Evolutionary conservation across 23 tunicate genomes (phyloP), one percentile per base, ranked within the genome.

Genomic region (Diplosoma virens): DNA sequence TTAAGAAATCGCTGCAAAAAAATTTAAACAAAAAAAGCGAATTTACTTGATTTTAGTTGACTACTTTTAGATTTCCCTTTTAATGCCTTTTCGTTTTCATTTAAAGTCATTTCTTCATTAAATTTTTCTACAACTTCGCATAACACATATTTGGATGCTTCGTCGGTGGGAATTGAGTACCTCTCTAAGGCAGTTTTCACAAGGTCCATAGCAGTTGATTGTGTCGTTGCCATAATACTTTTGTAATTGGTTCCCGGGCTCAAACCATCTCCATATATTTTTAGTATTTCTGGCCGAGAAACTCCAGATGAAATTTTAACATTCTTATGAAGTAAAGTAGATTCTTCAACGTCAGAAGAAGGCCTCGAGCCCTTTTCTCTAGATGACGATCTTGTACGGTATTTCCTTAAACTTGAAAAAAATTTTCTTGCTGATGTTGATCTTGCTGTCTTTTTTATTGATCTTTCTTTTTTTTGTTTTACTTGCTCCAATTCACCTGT

Each of bases 241-340:
- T 92, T 92, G 47, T 92, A 92, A 68, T 92, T 92, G 3, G 97
- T 92, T 30, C 97, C 97, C 6, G 97, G 97, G 56, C 84, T 84
- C 0, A 92, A 82, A 1, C 77, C 92, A 32, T 85, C 92, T 3
- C 97, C 97, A 71, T 85, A 92, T 20, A 92, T 92, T 32, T 92
- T 92, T 53, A 92, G 28, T 3, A 92, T 92, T 26, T 92, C 97
- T 17, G 97, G 96, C 1, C 78, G 71, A 78, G 82, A 77, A 0
- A 47, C 88, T 48, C 82, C 88, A 17, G 84, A 82, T 30, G 96
- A 89, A 34, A 89, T 35, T 31, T 89, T 84, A 17, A 71, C 37
- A 37, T 26, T 75, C 30, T 73, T 63, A 1, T 73, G 26, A 1
- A 37, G 26, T n/a, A n/a, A n/a, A 3, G 55, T 30, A 0, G 73